phyloP scores from a whole-genome alignment of 2,888 invertebrate species.

The Malthinus flaveolus region DNA sequence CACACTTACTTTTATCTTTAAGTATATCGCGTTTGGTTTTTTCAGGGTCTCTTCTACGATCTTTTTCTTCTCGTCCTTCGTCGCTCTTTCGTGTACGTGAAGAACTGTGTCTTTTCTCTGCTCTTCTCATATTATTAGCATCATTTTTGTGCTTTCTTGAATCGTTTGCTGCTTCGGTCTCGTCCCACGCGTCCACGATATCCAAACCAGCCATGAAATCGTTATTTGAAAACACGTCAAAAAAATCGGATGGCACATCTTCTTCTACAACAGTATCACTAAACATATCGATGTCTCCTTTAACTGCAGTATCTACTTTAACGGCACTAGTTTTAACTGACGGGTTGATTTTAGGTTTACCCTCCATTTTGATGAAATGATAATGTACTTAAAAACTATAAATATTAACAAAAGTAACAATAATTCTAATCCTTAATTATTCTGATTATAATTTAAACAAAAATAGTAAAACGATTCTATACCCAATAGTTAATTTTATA shows the following conservation, averaged over 20 bases:
- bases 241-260: conserved; percentile 53
- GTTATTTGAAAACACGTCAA: conserved; percentile 53
- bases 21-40: conserved; percentile 54
- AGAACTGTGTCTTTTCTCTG: neutral
- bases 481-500: no score
- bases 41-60: conserved; percentile 49
- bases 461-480: no score
- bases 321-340: neutral
- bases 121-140: neutral
- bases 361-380: no score
- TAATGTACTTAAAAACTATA: no score
- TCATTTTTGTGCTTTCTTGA: neutral
- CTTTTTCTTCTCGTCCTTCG: conserved; percentile 1
- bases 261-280: conserved; percentile 39
- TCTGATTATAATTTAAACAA: no score
- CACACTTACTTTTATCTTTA: conserved; percentile 51
- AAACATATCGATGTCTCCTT: neutral
- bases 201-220: conserved; percentile 55
- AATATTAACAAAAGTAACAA: no score
- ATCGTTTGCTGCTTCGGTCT: conserved; percentile 26
- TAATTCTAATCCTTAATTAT: no score
- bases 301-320: no score
- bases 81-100: neutral
- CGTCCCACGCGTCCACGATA: conserved; percentile 52
- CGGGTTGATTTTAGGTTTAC: neutral